Base-by-base conservation (phyloP, 2,888 invertebrate genomes). In the Cryptocephalus moraei region DNA sequence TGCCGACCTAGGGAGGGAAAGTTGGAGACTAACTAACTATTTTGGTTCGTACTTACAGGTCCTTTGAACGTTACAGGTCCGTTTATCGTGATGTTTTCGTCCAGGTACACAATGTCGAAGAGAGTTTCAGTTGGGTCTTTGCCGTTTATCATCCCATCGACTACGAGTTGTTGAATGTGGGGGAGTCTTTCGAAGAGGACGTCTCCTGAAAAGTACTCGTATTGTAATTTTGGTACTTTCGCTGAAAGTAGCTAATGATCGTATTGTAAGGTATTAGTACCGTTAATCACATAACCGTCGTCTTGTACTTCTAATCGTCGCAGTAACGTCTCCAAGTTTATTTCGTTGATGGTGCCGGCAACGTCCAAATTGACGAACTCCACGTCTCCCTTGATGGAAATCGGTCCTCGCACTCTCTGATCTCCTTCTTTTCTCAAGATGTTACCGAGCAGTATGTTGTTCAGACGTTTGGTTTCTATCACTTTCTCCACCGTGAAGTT, bases 401-500 rank as follows among this genome's bases (percentile, higher is more conserved):
- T 14, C 22, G 63, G 59, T 11, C 66, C 63, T n/a, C 38, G 32
- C n/a, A 71, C 54, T 32, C 49, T 46, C 56, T 72, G 70, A n/a
- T 56, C 45, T 10, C 60, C 65, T 42, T 62, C 56, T 49, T 68
- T 72, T 1, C 68, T 70, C 13, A 76, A 65, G 41, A 78, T 62
- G 43, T 61, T 52, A 14, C 60, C 54, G 9, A 74, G 55, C 10
- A 61, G 57, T 2, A 74, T 56, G 8, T 67, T 62, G 51, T 76
- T 76, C 0, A 75, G 49, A 11, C 63, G 63, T 12, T 64, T 52
- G 1, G 70, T 55, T 43, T 66, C 60, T 1, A 73, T 56, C 4
- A 68, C 41, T 44, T 64, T 61, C 8, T 59, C 49, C 8, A 72
- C 69, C 10, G 51, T 57, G 0, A 75, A 57, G 32, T 66, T 66